These are phyloP conservation scores for Diceros bicornis DNA, from an alignment of 2,797 vertebrate genomes.

Conservation along the genomic window DNA sequence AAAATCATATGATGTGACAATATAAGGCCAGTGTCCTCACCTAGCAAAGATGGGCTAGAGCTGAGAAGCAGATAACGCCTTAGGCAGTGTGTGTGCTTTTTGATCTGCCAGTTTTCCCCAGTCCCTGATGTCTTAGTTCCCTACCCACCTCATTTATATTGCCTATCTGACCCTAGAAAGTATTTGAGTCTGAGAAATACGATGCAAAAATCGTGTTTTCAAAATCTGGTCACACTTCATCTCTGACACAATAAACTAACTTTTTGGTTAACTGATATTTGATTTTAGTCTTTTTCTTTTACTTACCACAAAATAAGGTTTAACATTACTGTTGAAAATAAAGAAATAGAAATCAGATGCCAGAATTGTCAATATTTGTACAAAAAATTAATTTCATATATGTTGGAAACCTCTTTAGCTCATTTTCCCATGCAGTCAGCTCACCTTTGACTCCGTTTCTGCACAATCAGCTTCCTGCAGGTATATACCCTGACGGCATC, in stretches of 20 bases:
- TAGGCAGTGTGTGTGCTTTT: rapidly evolving
- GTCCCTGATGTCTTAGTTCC: not conserved
- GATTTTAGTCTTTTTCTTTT: not conserved
- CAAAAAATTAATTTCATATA: not conserved
- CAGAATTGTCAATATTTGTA: not conserved
- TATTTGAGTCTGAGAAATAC: not conserved
- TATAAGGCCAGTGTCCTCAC: not conserved
- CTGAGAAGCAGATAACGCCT: not conserved
- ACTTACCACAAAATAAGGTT: not conserved
- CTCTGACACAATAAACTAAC: not conserved
- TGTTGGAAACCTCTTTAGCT: not conserved
- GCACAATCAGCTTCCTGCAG: not conserved
- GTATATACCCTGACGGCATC: not conserved
- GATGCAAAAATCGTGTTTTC: not conserved
- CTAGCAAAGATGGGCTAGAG: not conserved
- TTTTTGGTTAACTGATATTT: not conserved
- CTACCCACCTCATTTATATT: not conserved
- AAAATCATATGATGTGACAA: not conserved
- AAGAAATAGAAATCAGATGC: not conserved
- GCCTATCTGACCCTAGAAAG: not conserved
- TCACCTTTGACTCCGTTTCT: not conserved
- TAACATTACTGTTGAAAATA: conserved; percentile 28
- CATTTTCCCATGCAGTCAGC: not conserved
- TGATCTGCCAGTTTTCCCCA: not conserved
- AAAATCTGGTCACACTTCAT: not conserved